Percentiles rank a stretch among this genome's conserved stretches.
Conservation (phyloP, 1,140 invertebrate genomes). For the Thaumatotibia leucotreta region DNA sequence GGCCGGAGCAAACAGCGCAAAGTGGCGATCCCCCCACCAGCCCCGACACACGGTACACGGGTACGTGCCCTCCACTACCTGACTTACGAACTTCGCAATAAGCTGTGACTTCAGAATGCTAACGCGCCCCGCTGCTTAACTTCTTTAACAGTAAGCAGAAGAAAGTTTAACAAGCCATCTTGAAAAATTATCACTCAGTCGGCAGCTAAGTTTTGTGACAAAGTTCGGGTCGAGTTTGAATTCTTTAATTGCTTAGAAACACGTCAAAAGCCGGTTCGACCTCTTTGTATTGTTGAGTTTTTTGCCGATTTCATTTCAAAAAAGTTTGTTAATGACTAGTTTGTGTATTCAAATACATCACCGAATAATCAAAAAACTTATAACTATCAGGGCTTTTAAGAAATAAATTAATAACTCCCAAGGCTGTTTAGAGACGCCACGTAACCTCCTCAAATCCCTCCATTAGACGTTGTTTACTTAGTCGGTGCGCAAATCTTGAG, state of each 20-base stretch:
- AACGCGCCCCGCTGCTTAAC: conserved; percentile 38
- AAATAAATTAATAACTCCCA: conserved; percentile 38
- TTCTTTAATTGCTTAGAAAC: neutral
- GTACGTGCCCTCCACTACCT: conserved; percentile 19
- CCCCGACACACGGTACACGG: conserved; percentile 18
- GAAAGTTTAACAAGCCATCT: conserved; percentile 35
- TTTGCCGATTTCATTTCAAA: neutral
- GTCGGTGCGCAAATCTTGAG: conserved; percentile 63
- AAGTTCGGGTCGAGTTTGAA: neutral
- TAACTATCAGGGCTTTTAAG: neutral
- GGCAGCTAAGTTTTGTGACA: conserved; percentile 1
- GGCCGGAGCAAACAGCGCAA: conserved; percentile 23
- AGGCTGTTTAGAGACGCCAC: conserved; percentile 40
- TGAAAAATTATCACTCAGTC: conserved; percentile 20
- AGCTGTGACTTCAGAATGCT: conserved; percentile 47
- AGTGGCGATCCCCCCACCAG: conserved; percentile 11
- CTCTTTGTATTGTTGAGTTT: neutral
- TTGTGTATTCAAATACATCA: neutral
- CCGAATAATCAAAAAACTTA: neutral
- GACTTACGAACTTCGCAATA: conserved; percentile 38
- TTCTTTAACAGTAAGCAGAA: conserved; percentile 28
- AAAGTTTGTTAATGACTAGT: neutral
- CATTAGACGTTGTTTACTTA: conserved; percentile 64
- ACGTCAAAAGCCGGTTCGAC: neutral
- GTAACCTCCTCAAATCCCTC: conserved; percentile 53